Percentiles rank a stretch among this genome's conserved stretches.
These are phyloP conservation scores for Malthinus flaveolus DNA, from an alignment of 2,888 invertebrate species.

Conservation along the genomic window DNA sequence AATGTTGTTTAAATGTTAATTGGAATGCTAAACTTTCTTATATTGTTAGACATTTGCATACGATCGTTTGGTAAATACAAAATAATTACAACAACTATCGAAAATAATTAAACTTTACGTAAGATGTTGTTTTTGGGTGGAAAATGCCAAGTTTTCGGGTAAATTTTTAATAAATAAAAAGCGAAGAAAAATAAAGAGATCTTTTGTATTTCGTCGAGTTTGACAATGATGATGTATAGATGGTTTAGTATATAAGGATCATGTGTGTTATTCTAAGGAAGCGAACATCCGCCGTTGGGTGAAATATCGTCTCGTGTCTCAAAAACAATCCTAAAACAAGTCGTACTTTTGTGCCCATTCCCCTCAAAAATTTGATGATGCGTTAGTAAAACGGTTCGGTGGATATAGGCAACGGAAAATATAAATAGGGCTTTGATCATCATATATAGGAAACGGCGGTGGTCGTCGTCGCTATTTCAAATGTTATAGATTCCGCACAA, in stretches of 20 bases:
- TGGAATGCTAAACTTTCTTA: no score
- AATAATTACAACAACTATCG: no score
- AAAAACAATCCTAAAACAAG: slow-evolving; percentile 52
- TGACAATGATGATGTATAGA: slow-evolving; percentile 50
- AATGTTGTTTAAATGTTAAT: no score
- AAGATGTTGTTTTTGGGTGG: no score
- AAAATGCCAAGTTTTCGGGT: no score
- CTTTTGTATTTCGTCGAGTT: slow-evolving; percentile 31
- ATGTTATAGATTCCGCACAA: slow-evolving; percentile 31
- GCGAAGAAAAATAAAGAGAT: neutral
- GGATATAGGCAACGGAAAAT: slow-evolving; percentile 49
- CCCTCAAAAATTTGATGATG: slow-evolving; percentile 49
- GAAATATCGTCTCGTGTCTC: slow-evolving; percentile 53
- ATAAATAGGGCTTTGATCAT: slow-evolving; percentile 53
- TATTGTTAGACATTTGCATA: no score
- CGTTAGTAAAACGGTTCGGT: slow-evolving; percentile 52
- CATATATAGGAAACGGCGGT: slow-evolving; percentile 45
- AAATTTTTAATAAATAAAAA: no score
- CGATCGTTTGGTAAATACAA: no score
- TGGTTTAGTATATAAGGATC: slow-evolving; percentile 48
- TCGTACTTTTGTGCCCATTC: slow-evolving; percentile 52
- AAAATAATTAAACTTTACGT: no score
- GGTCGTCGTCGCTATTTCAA: slow-evolving; percentile 24
- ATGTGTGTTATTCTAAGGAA: slow-evolving; percentile 55
- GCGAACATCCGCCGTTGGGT: slow-evolving; percentile 54